phyloP scores from a whole-genome alignment of 2,888 invertebrate species.

The Crocallis elinguaria region DNA sequence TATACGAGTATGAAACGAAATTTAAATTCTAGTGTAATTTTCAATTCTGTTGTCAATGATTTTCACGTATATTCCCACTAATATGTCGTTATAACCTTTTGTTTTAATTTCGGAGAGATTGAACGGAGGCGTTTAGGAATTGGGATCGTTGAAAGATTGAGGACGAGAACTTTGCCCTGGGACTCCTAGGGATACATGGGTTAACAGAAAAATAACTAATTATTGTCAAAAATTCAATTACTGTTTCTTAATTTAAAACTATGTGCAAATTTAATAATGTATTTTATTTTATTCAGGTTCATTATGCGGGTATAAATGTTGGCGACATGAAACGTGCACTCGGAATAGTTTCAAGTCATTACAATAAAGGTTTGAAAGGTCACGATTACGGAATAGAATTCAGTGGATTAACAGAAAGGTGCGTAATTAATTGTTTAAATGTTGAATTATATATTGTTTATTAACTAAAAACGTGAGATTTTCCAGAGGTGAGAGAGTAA shows the following conservation, averaged over 20 bases:
- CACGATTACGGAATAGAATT: constrained; percentile 63
- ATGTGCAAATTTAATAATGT: neutral
- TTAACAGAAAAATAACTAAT: too few relatives aligned
- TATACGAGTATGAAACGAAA: too few relatives aligned
- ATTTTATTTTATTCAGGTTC: constrained; percentile 45
- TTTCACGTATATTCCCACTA: too few relatives aligned
- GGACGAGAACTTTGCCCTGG: too few relatives aligned
- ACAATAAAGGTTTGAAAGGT: constrained; percentile 16
- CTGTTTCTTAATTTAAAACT: neutral
- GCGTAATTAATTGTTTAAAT: constrained; percentile 22
- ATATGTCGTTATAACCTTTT: too few relatives aligned
- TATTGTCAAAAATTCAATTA: constrained; percentile 30
- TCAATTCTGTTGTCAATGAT: too few relatives aligned
- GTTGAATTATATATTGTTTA: constrained; percentile 49
- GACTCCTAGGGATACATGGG: too few relatives aligned
- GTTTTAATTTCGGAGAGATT: too few relatives aligned
- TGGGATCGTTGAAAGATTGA: too few relatives aligned
- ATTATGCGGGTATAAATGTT: constrained; percentile 49
- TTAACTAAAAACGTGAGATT: neutral
- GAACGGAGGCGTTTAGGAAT: too few relatives aligned
- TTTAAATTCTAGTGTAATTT: too few relatives aligned
- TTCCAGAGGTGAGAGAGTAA: constrained; percentile 82
- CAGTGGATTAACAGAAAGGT: constrained; percentile 59
- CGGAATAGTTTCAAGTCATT: constrained; percentile 35
- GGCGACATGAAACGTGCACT: constrained; percentile 50